Base-by-base conservation (phyloP, 2,797 vertebrate species). In the Sebastes itinus region DNA sequence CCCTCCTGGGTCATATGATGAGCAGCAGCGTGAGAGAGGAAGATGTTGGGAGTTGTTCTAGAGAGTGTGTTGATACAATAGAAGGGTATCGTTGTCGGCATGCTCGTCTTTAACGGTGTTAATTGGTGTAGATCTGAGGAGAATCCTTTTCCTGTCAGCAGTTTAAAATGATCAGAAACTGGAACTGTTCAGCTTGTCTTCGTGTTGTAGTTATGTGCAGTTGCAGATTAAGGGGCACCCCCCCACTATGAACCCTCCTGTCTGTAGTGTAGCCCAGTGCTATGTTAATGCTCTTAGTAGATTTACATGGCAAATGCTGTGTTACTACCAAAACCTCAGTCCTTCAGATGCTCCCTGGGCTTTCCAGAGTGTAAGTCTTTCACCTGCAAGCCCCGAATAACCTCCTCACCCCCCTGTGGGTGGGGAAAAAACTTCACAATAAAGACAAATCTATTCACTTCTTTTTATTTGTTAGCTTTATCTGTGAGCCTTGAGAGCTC, bases 1-100 rank as follows among this genome's bases (percentile, higher is more conserved):
- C 79, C 73, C 46, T 69, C 77, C 62, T 38, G 63, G 76, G 91
- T 95, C 95, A 95, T 93, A 91, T 95, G 95, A 95, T 86, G 59
- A 91, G 78, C 89, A 82, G 73, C 58, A 73, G 75, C 65, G 65
- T 62, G 72, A 59, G 33, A 32, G 28, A 35, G 42, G 7, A 64
- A 10, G 61, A 72, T 66, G 33, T 11, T 64, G 10, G 28, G 71
- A 54, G 56, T 72, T 35, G 20, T 33, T 72, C 13, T 30, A 1
- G 56, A 75, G 6, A 81, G 12, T 52, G 58, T 27, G 38, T 61
- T 33, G 58, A 18, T 35, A 3, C 23, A 22, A 56, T n/a, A n/a
- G 35, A 27, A 1, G 59, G 22, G 35, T 23, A 3, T 58, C 18
- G 2, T 18, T 46, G 42, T 46, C 42, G 16, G 16, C 42, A 46